Conservation (phyloP, 1,140 invertebrate genomes). For the Hormaphis cornu region DNA sequence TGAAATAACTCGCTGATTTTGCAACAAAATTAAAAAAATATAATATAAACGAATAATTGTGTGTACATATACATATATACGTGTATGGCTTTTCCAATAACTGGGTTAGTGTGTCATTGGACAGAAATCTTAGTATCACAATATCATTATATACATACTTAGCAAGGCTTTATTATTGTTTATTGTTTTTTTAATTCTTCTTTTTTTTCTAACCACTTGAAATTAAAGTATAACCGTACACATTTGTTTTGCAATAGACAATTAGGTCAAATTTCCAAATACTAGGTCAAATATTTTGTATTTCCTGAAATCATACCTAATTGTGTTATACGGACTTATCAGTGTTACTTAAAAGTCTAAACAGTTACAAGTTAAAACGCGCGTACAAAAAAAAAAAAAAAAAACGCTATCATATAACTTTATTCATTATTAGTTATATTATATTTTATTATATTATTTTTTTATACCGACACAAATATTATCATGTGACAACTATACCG, state of each 20-base stretch:
- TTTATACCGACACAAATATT: too few species aligned
- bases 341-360: too few species aligned
- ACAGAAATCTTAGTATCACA: constrained; percentile 28
- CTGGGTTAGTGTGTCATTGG: constrained; percentile 24
- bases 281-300: constrained; percentile 7
- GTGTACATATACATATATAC: background rate
- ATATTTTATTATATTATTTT: too few species aligned
- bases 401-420: too few species aligned
- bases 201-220: background rate
- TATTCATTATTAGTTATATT: too few species aligned
- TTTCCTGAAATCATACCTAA: background rate
- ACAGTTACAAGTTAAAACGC: too few species aligned
- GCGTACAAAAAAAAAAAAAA: too few species aligned
- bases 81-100: constrained; percentile 12
- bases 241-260: constrained; percentile 26
- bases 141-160: too few species aligned
- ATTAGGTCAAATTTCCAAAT: constrained; percentile 23
- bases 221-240: constrained; percentile 22
- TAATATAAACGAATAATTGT: background rate
- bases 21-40: background rate
- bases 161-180: constrained; percentile 28
- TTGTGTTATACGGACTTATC: too few species aligned
- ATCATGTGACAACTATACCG: too few species aligned
- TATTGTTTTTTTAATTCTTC: constrained; percentile 7
- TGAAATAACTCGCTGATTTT: constrained; percentile 17